Percentiles rank a stretch among this genome's conserved stretches.
Evolutionary conservation across 2,888 invertebrate genomes (phyloP).

Genomic region (Leptopterna dolabrata): DNA sequence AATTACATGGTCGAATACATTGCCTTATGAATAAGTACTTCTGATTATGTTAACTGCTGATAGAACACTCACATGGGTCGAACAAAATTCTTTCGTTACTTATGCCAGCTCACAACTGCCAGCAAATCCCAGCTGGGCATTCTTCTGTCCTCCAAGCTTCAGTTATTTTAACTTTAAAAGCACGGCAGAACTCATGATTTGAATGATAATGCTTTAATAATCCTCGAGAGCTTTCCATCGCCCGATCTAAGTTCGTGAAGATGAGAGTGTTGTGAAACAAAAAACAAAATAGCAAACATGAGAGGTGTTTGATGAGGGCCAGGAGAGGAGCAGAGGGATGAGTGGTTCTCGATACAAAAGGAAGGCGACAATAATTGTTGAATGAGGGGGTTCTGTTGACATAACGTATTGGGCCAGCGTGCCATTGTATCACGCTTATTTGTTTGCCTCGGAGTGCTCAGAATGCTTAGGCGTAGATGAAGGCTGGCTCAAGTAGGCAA

Average conservation of each 20-base stretch:
- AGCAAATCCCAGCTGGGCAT: no score
- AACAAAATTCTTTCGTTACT: no score
- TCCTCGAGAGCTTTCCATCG: not conserved
- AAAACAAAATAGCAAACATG: slow-evolving; percentile 7
- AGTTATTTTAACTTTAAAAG: not conserved
- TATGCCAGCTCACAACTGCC: no score
- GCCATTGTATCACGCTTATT: slow-evolving; percentile 24
- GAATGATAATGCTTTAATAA: not conserved
- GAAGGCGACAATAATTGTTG: slow-evolving; percentile 20
- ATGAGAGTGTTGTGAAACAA: not conserved
- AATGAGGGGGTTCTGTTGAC: not conserved
- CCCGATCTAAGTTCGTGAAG: not conserved
- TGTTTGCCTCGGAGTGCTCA: not conserved
- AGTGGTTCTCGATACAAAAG: slow-evolving; percentile 7
- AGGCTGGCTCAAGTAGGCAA: not conserved
- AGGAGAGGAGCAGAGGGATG: not conserved
- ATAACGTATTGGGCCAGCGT: slow-evolving; percentile 27
- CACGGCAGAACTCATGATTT: not conserved
- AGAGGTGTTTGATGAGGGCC: slow-evolving; percentile 3
- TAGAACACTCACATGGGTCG: no score
- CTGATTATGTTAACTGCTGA: no score
- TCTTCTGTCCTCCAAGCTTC: not conserved
- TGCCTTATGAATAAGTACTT: no score
- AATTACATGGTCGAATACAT: no score
- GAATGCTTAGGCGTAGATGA: not conserved